phyloP scores from a whole-genome alignment of 2,113 vertebrate species.

The Synodontis membranacea region DNA sequence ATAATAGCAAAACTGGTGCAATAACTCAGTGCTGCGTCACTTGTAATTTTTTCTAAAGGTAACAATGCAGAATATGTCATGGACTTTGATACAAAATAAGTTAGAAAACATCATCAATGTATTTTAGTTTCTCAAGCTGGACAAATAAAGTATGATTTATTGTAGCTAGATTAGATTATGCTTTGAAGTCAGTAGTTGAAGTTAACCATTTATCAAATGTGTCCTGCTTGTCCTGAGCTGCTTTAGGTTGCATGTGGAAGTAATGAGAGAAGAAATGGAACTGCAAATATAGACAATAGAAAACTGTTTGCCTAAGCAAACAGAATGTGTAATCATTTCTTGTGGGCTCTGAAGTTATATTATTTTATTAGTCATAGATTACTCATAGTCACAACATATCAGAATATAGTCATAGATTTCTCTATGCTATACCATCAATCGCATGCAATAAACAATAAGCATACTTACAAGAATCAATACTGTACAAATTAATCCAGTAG shows the following conservation, averaged over 20 bases:
- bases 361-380: not conserved
- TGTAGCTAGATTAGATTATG: not conserved
- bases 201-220: slow-evolving; percentile 29
- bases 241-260: slow-evolving; percentile 4
- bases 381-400: not conserved
- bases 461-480: not conserved
- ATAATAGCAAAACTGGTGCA: not conserved
- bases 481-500: not conserved
- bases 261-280: not conserved
- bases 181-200: slow-evolving; percentile 35
- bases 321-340: not conserved
- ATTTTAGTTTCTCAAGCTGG: slow-evolving; percentile 20
- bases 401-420: not conserved
- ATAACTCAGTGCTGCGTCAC: not conserved
- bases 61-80: slow-evolving; percentile 17
- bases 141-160: slow-evolving; percentile 37
- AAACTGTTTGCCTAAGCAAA: not conserved
- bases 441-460: not conserved
- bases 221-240: not conserved
- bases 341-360: not conserved
- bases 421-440: not conserved
- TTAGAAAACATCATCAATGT: slow-evolving; percentile 22
- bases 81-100: slow-evolving; percentile 22
- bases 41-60: not conserved
- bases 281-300: not conserved